phyloP scores from a whole-genome alignment of 1,140 invertebrate genomes.

The Drosophila melanica region DNA sequence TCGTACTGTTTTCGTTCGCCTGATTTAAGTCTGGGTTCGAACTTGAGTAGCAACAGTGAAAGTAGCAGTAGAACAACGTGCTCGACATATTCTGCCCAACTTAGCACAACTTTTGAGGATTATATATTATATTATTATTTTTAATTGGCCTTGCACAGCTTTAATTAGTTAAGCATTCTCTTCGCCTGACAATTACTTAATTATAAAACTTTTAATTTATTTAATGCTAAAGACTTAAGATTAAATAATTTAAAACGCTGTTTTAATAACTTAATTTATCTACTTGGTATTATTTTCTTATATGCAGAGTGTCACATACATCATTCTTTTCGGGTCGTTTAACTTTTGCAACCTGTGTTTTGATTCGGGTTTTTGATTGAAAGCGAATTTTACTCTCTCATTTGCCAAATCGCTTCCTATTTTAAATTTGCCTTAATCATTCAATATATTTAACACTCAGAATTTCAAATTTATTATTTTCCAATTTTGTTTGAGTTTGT shows the following conservation, averaged over 20 bases:
- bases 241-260: slow-evolving; percentile 1
- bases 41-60: slow-evolving; percentile 21
- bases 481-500: neutral
- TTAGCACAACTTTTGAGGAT: slow-evolving; percentile 3
- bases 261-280: slow-evolving; percentile 1
- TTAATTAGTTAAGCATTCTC: neutral
- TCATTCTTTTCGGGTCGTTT: neutral
- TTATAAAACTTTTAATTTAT: neutral
- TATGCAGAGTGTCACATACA: neutral
- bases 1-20: slow-evolving; percentile 5
- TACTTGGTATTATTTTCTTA: neutral
- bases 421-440: neutral
- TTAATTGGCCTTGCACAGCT: neutral
- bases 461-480: neutral
- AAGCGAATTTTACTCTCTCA: slow-evolving; percentile 1
- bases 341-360: slow-evolving; percentile 7
- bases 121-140: slow-evolving; percentile 9
- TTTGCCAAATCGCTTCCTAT: neutral
- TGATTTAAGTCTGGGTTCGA: slow-evolving; percentile 27
- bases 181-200: neutral
- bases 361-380: neutral
- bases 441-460: too few species aligned
- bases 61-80: neutral
- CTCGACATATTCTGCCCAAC: neutral
- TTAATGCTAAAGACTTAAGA: neutral